A percentile compares a stretch with the other conserved stretches of the same genome.
Conservation (phyloP, 1,140 invertebrate species). For the Polypedilum vanderplanki region DNA sequence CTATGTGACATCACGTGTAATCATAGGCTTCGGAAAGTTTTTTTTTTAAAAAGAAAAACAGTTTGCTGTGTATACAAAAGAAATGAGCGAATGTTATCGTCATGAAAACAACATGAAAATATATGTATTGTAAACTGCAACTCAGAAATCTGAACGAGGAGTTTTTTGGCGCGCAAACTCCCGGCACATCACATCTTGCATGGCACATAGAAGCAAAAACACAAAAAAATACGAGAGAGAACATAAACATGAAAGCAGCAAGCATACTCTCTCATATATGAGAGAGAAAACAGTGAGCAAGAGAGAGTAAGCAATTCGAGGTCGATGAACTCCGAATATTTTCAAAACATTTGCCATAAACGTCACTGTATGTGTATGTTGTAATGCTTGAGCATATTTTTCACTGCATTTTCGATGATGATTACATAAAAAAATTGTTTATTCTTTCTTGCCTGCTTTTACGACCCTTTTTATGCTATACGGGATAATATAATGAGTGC, state of each 20-base stretch:
- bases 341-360: slow-evolving; percentile 22
- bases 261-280: slow-evolving; percentile 1
- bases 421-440: slow-evolving; percentile 5
- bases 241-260: not conserved
- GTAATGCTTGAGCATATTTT: slow-evolving; percentile 23
- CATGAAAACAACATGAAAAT: slow-evolving; percentile 1
- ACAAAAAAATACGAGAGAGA: not conserved
- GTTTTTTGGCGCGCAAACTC: slow-evolving; percentile 1
- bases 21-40: not conserved
- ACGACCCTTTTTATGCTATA: slow-evolving; percentile 3
- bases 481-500: not conserved
- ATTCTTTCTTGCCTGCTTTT: not conserved
- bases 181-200: not conserved
- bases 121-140: not conserved
- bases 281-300: not conserved
- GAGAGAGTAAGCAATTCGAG: not conserved
- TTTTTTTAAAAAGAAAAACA: no score
- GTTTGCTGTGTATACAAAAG: not conserved
- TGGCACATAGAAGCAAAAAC: not conserved
- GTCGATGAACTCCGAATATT: slow-evolving; percentile 1
- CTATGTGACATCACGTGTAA: slow-evolving; percentile 14
- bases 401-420: slow-evolving; percentile 8
- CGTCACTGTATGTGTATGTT: slow-evolving; percentile 8
- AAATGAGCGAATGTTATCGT: not conserved
- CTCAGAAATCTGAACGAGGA: not conserved